Base-by-base conservation (phyloP, 1,140 invertebrate species). In the Physella acuta region DNA sequence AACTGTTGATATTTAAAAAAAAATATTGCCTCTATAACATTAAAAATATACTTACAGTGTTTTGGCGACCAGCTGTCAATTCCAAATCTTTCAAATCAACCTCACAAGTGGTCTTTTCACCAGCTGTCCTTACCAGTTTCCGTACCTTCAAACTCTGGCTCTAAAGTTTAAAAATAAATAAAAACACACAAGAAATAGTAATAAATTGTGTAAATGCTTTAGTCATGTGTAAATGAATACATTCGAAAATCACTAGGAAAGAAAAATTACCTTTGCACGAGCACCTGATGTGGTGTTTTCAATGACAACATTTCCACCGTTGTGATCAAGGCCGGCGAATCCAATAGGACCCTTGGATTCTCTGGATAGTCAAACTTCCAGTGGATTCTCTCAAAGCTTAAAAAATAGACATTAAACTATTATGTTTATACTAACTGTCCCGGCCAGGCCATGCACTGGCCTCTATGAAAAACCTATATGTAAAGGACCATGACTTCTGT, bases 261-360 rank as follows among this genome's bases (percentile, higher is more conserved):
- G 37, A 63, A 37, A 28, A 31, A 20, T 17, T 28, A 72, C 71
- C 71, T 72, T 72, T 26, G 65, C 71, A 17, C 71, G 59, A 24
- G 65, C 51, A 17, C 71, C 71, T 20, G 49, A 55, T 26, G 59
- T 64, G 24, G 71, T 72, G 58, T 72, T 72, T 60, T 72, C 71
- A 44, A 72, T 37, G 3, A 49, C 24, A 58, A 72, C 37, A 58
- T 55, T 56, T 36, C 39, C 71, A 1, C 71, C 71, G 34, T n/a
- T 16, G 20, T 67, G 65, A 28, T 68, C 71, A 55, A 72, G 61
- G 20, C 60, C 51, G 17, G 62, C 30, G 52, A 72, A 68, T 30
- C 33, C 59, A 17, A 72, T 53, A 34, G 60, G 11, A 8, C 71
- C 71, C 33, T 72, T 72, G 60, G 65, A 68, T 36, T 20, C 71